phyloP scores from a whole-genome alignment of 2,113 vertebrate genomes.

The Nycticebus coucang region DNA sequence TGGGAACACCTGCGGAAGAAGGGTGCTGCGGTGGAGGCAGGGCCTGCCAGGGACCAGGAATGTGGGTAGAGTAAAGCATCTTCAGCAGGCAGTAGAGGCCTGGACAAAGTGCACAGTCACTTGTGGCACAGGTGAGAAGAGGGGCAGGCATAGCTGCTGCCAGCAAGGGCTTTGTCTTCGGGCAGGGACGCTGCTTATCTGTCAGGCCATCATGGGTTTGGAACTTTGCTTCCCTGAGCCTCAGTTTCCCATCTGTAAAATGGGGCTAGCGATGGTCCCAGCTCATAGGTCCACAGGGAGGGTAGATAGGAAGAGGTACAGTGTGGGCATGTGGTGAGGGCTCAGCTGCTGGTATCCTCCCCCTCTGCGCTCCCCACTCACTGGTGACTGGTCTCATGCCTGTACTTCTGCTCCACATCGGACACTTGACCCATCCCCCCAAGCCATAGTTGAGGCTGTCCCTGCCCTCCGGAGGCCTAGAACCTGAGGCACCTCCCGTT shows the following conservation, averaged over 20 bases:
- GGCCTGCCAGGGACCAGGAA: rapidly evolving
- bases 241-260: neutral
- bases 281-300: neutral
- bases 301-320: too few relatives aligned
- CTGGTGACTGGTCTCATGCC: rapidly evolving
- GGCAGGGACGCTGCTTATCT: neutral
- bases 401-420: rapidly evolving
- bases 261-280: rapidly evolving
- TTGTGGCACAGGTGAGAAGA: constrained; percentile 91
- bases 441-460: too few relatives aligned
- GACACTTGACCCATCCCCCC: neutral
- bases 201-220: rapidly evolving
- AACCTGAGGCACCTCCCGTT: neutral
- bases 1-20: neutral
- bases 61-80: neutral
- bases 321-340: rapidly evolving
- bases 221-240: neutral
- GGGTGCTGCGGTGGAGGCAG: neutral
- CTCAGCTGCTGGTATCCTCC: neutral
- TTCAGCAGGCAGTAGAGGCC: neutral
- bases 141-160: rapidly evolving
- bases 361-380: neutral
- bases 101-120: constrained; percentile 93
- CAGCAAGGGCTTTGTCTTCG: neutral
- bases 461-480: neutral